Conservation (phyloP, 2,797 vertebrate species). For the Tapera naevia region DNA sequence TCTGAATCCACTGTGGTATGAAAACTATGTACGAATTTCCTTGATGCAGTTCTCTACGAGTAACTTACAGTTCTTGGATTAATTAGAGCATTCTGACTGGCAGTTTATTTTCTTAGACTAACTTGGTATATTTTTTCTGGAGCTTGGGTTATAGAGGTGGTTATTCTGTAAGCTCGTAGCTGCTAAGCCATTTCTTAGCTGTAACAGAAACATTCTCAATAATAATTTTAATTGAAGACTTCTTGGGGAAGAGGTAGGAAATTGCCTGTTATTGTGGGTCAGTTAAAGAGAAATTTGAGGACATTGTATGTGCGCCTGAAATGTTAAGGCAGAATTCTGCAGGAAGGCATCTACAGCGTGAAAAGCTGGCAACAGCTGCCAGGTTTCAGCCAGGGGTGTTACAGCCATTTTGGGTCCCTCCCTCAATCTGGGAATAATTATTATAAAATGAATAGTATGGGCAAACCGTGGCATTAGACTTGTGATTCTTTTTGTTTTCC, state of each 20-base stretch:
- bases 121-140: not conserved
- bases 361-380: not conserved
- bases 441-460: not conserved
- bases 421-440: not conserved
- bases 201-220: not conserved
- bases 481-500: not conserved
- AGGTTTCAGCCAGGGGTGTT: not conserved
- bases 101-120: not conserved
- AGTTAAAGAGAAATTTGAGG: not conserved
- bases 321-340: not conserved
- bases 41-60: not conserved
- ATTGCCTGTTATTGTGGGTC: not conserved
- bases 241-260: not conserved
- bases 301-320: not conserved
- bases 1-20: not conserved
- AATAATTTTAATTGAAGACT: not conserved
- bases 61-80: not conserved
- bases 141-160: not conserved
- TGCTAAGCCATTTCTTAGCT: not conserved
- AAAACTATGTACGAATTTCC: not conserved
- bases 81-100: not conserved
- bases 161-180: not conserved
- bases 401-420: not conserved
- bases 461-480: not conserved
- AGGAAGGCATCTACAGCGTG: not conserved